These are phyloP conservation scores for Acanthaster planci DNA, from an alignment of 35 echinoderm and acorn worm genomes.

Conservation along the genomic window DNA sequence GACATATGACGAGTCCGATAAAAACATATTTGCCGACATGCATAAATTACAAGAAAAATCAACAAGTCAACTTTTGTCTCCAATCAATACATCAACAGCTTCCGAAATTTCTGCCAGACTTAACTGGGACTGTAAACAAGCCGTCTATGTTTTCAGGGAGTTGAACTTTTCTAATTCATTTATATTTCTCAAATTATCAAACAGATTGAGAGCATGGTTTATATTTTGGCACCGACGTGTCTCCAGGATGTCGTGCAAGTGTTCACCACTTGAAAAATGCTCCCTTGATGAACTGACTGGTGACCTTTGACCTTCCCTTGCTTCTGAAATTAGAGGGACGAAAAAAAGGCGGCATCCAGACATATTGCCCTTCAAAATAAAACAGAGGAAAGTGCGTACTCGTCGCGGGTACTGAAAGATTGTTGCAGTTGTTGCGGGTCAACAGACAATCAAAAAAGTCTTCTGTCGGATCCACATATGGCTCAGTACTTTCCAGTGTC, in stretches of 20 bases:
- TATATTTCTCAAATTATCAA: neutral
- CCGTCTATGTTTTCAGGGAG: neutral
- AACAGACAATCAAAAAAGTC: neutral
- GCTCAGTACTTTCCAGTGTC: no score
- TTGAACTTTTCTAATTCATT: neutral
- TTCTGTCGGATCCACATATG: neutral
- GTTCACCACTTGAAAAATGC: slow-evolving; percentile 12
- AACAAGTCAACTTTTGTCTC: neutral
- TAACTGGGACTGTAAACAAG: neutral
- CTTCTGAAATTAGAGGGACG: no score
- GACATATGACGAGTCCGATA: no score
- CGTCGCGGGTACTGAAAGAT: neutral
- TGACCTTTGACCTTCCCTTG: neutral
- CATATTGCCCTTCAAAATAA: no score
- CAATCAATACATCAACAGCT: slow-evolving; percentile 20
- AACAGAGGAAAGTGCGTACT: neutral
- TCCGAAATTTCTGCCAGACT: neutral
- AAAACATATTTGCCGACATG: no score
- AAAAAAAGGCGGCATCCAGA: no score
- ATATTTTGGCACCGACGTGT: neutral
- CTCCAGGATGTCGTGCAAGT: slow-evolving; percentile 4
- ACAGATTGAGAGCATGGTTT: neutral
- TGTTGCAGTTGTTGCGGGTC: neutral
- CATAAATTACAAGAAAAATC: neutral
- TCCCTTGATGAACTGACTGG: slow-evolving; percentile 4